These are phyloP conservation scores for Trissolcus brochymenae DNA, from an alignment of 2,888 invertebrate species.

Conservation along the genomic window DNA sequence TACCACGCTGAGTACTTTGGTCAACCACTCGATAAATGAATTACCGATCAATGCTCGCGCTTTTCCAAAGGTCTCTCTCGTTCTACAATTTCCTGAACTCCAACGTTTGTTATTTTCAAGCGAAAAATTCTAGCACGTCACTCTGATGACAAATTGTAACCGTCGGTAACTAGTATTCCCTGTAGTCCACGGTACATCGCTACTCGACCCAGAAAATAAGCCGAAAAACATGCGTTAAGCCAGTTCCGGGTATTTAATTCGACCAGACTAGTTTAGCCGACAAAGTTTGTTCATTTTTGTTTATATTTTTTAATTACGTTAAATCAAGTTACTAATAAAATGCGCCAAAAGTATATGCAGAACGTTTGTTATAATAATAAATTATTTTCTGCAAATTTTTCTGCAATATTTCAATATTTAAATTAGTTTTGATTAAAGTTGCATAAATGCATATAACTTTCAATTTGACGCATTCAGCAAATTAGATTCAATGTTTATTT, in stretches of 20 bases:
- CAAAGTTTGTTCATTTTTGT: not conserved
- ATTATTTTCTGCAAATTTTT: no score
- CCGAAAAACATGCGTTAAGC: conserved; percentile 15
- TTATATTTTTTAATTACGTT: not conserved
- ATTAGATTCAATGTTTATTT: no score
- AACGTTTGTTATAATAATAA: not conserved
- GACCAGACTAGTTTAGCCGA: conserved; percentile 16
- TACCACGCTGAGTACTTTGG: not conserved
- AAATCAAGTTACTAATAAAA: no score
- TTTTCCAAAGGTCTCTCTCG: conserved; percentile 16
- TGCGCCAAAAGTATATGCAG: not conserved
- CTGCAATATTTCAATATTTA: no score
- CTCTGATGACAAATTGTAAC: conserved; percentile 42
- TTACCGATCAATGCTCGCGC: conserved; percentile 34
- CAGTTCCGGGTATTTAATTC: conserved; percentile 10
- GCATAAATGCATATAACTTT: no score
- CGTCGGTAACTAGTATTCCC: conserved; percentile 37
- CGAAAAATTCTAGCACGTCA: conserved; percentile 19
- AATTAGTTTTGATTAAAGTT: no score
- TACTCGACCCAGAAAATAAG: conserved; percentile 22
- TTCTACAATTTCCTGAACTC: conserved; percentile 24
- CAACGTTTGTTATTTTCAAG: conserved; percentile 12
- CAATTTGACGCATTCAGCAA: no score
- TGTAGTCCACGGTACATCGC: conserved; percentile 7
- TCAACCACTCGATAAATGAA: conserved; percentile 28